Conservation (phyloP, 1,140 invertebrate genomes). For the Rhyzopertha dominica region DNA sequence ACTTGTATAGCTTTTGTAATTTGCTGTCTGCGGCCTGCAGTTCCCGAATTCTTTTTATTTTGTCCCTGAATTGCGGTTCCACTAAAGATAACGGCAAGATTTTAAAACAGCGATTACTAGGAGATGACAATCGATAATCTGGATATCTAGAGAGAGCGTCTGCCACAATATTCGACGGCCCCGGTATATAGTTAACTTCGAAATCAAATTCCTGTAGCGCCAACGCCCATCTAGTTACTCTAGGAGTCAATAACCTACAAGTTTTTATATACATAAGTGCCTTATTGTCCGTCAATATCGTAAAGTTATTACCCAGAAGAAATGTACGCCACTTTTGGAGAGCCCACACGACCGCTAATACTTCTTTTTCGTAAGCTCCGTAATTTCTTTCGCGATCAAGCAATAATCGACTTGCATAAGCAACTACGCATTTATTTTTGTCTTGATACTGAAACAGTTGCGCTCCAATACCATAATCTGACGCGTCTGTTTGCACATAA, state of each 20-base stretch:
- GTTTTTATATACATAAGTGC: constrained; percentile 4
- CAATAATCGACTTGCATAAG: constrained; percentile 1
- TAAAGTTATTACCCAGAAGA: not conserved
- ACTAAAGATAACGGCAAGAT: too few relatives aligned
- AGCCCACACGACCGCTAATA: constrained; percentile 1
- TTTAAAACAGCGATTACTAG: constrained; percentile 1
- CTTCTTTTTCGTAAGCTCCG: constrained; percentile 7
- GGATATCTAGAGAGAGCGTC: constrained; percentile 1
- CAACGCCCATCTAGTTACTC: constrained; percentile 2
- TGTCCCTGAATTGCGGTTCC: too few relatives aligned
- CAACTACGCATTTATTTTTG: constrained; percentile 2
- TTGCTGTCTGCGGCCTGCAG: too few relatives aligned
- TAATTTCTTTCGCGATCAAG: constrained; percentile 1
- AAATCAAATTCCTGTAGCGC: constrained; percentile 4
- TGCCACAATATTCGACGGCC: not conserved
- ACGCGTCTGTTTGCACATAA: constrained; percentile 1
- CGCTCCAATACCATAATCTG: not conserved
- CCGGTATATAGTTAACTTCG: not conserved
- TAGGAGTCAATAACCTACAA: constrained; percentile 1
- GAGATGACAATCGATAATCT: not conserved
- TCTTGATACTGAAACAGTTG: constrained; percentile 2
- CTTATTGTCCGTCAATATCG: not conserved
- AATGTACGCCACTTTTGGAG: not conserved
- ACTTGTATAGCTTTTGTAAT: too few relatives aligned
- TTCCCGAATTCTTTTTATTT: too few relatives aligned